Conservation (phyloP, 2,888 invertebrate genomes). For the Axea sp. region DNA sequence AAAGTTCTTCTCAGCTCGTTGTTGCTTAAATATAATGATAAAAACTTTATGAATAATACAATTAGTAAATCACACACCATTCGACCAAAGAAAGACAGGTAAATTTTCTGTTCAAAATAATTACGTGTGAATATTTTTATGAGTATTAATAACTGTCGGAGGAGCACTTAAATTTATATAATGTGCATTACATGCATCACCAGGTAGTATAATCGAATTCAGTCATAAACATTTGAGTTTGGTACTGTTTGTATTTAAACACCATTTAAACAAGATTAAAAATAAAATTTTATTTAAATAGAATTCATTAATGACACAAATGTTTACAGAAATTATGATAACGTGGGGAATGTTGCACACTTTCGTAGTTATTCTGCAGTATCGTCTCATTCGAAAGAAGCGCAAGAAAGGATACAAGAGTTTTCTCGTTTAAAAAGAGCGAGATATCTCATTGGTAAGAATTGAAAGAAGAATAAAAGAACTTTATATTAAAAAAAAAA, state of each 20-base stretch:
- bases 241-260: too few species aligned
- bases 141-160: too few species aligned
- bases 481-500: background rate
- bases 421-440: constrained; percentile 72
- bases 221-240: too few species aligned
- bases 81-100: constrained; percentile 26
- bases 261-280: too few species aligned
- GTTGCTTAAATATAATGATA: constrained; percentile 69
- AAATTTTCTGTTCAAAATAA: too few species aligned
- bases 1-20: constrained; percentile 69
- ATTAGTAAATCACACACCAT: constrained; percentile 50
- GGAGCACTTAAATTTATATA: too few species aligned
- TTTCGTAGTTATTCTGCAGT: constrained; percentile 62
- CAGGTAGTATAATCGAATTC: too few species aligned
- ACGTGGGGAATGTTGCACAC: constrained; percentile 26
- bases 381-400: constrained; percentile 71
- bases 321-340: constrained; percentile 61
- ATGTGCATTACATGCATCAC: too few species aligned
- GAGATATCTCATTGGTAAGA: constrained; percentile 69
- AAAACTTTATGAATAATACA: constrained; percentile 42
- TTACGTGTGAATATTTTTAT: too few species aligned
- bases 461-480: too few species aligned
- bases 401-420: constrained; percentile 73
- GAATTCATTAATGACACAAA: too few species aligned
- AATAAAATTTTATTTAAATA: too few species aligned